Evolutionary conservation across 2,888 invertebrate species (phyloP).

Genomic region (Nebria salina): DNA sequence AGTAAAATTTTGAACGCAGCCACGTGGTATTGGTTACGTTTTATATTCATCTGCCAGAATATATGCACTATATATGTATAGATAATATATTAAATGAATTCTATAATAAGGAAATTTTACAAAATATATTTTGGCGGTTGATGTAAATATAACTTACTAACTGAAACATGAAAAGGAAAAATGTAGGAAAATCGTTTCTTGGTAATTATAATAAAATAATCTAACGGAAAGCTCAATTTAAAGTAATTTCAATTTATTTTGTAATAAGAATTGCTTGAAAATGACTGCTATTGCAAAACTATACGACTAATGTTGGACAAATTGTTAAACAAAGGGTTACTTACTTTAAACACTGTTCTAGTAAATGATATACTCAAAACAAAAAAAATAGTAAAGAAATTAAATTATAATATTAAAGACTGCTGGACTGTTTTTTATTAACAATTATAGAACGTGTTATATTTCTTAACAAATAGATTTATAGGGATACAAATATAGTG

Average conservation of each 20-base stretch:
- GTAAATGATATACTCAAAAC: neutral
- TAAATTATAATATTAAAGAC: conserved; percentile 26
- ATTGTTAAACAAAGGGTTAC: neutral
- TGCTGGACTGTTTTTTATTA: conserved; percentile 40
- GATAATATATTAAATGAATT: neutral
- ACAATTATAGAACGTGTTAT: conserved; percentile 8
- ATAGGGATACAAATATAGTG: conserved; percentile 5
- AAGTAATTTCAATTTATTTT: neutral
- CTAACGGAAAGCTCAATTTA: neutral
- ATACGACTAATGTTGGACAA: neutral
- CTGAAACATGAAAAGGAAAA: neutral
- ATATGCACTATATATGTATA: neutral
- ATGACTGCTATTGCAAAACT: neutral
- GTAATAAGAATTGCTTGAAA: neutral
- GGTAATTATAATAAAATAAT: neutral
- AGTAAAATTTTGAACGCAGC: no score
- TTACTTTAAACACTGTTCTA: neutral
- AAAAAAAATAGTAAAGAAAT: neutral
- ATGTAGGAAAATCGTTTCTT: neutral
- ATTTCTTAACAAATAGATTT: conserved; percentile 11
- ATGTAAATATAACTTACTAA: neutral
- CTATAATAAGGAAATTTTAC: neutral
- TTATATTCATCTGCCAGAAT: neutral
- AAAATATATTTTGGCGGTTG: neutral
- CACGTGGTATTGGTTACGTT: neutral